A percentile compares a stretch with the other conserved stretches of the same genome.
Conservation (phyloP, 2,888 invertebrate genomes). For the Sarcophaga variegata region DNA sequence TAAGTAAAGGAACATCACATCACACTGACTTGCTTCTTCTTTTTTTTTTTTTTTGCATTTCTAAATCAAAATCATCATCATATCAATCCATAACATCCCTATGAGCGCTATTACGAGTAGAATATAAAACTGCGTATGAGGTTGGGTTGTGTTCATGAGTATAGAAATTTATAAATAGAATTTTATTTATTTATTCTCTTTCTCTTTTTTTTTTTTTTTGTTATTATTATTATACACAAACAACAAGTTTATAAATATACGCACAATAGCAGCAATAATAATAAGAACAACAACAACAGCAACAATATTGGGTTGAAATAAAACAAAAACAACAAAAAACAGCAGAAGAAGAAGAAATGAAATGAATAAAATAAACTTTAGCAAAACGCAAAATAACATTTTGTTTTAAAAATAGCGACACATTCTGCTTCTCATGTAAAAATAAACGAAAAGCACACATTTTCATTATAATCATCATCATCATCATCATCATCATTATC, state of each 20-base stretch:
- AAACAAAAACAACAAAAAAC: not conserved
- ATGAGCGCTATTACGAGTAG: not conserved
- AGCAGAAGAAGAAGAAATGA: not conserved
- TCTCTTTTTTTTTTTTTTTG: not conserved
- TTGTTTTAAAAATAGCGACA: constrained; percentile 61
- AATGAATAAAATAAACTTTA: constrained; percentile 61
- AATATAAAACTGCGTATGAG: constrained; percentile 54
- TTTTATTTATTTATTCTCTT: not conserved
- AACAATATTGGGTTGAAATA: constrained; percentile 41
- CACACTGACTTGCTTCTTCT: too few species aligned
- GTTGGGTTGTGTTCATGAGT: constrained; percentile 20
- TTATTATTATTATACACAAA: constrained; percentile 27
- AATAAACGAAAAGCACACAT: constrained; percentile 57
- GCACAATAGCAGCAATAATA: constrained; percentile 49
- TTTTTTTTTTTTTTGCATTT: not conserved
- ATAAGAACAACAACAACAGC: constrained; percentile 14
- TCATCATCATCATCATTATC: constrained; percentile 20
- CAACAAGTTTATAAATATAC: constrained; percentile 57
- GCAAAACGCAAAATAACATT: constrained; percentile 67
- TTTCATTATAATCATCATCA: constrained; percentile 35
- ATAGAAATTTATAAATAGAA: constrained; percentile 53
- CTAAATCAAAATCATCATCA: not conserved
- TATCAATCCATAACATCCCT: not conserved
- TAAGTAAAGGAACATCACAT: too few species aligned
- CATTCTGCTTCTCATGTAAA: constrained; percentile 45